Evolutionary conservation across 1,140 invertebrate species (phyloP).

Genomic region (Drosophila nasuta): DNA sequence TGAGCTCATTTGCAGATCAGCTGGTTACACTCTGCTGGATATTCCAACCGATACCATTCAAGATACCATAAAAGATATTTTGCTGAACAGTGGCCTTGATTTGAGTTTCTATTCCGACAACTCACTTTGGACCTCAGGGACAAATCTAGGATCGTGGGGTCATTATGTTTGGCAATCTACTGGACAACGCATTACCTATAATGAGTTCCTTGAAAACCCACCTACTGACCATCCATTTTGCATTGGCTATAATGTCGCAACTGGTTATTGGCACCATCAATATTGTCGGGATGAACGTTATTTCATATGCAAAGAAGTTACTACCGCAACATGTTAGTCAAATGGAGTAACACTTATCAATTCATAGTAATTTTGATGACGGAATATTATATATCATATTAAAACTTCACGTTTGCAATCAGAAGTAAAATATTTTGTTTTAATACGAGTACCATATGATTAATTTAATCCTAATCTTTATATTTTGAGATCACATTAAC

Average conservation of each 20-base stretch:
- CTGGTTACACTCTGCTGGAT: background rate
- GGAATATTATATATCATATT: conserved; percentile 1
- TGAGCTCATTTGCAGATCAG: conserved; percentile 2
- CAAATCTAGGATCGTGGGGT: background rate
- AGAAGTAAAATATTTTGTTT: conserved; percentile 7
- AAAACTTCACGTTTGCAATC: conserved; percentile 33
- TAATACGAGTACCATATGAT: background rate
- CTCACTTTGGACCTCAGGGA: conserved; percentile 15
- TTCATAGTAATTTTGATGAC: no score
- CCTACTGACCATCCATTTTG: background rate
- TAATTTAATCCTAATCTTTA: background rate
- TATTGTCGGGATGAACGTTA: conserved; percentile 21
- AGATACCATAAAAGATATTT: rapidly evolving
- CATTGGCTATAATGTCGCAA: background rate
- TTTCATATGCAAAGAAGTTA: conserved; percentile 26
- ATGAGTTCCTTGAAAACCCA: background rate
- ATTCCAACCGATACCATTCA: background rate
- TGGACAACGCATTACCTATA: background rate
- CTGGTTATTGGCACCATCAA: conserved; percentile 8
- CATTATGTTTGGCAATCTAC: conserved; percentile 16
- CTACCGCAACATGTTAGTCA: background rate
- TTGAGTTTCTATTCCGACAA: background rate
- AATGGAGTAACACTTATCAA: background rate
- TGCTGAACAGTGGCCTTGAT: background rate
- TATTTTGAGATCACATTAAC: no score